Conservation (phyloP, 2,888 invertebrate species). For the Coenonympha glycerion region DNA sequence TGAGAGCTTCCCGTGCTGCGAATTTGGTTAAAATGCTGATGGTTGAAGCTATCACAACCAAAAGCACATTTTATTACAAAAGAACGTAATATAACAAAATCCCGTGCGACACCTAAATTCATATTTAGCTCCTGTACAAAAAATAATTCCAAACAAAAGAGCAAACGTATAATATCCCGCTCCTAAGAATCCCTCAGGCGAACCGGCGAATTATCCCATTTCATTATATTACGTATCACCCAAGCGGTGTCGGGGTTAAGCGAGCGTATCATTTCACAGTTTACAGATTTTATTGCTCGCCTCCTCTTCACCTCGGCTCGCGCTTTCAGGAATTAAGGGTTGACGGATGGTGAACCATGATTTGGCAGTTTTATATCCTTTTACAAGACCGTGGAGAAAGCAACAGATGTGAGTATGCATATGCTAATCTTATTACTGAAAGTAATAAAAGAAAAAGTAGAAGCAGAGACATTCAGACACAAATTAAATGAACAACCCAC, state of each 20-base stretch:
- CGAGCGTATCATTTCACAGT: conserved; percentile 68
- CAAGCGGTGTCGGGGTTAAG: conserved; percentile 58
- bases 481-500: no score
- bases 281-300: conserved; percentile 71
- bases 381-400: no score
- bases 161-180: neutral
- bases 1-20: no score
- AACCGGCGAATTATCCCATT: conserved; percentile 29
- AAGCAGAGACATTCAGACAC: no score
- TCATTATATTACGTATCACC: conserved; percentile 56
- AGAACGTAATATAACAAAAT: no score
- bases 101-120: neutral
- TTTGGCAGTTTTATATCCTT: conserved; percentile 2
- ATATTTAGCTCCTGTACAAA: neutral
- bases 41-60: no score
- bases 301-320: conserved; percentile 57
- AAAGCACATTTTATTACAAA: no score
- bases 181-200: conserved; percentile 4
- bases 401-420: no score
- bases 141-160: conserved; percentile 3
- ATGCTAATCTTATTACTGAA: no score
- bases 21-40: no score
- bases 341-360: conserved; percentile 6
- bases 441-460: no score
- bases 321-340: conserved; percentile 35